Percentiles rank a stretch among this genome's conserved stretches.
Evolutionary conservation across 2,797 vertebrate genomes (phyloP).

Genomic region (Cyclopterus lumpus): DNA sequence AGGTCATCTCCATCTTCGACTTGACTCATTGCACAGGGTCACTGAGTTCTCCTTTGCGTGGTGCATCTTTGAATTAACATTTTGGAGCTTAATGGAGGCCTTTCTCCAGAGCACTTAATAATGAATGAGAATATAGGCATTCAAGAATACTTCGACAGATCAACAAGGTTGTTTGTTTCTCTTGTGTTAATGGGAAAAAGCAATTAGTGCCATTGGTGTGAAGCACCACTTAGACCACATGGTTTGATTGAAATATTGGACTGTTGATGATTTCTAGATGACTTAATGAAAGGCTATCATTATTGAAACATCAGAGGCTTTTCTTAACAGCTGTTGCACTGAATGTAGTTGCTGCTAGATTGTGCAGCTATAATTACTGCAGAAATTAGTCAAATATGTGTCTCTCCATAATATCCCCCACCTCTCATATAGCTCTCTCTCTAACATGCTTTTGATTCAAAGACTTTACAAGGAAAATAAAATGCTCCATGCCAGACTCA

Average conservation of each 20-base stretch:
- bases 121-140: constrained; percentile 2
- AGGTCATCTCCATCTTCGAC: constrained; percentile 28
- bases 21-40: constrained; percentile 6
- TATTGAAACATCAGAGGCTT: constrained; percentile 7
- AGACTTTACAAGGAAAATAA: not conserved
- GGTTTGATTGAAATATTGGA: not conserved
- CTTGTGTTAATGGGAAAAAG: not conserved
- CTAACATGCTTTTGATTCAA: constrained; percentile 2
- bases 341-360: not conserved
- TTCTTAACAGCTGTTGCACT: not conserved
- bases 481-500: not conserved
- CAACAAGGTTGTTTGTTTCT: not conserved
- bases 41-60: not conserved
- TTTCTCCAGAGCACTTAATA: not conserved
- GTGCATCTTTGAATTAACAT: not conserved
- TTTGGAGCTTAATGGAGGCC: not conserved
- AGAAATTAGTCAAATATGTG: constrained; percentile 25
- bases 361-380: constrained; percentile 15
- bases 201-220: constrained; percentile 1
- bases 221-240: not conserved
- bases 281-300: constrained; percentile 13
- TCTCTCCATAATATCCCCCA: constrained; percentile 15
- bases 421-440: not conserved
- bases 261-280: constrained; percentile 9
- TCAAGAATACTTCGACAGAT: not conserved